Percentiles rank a stretch among this genome's conserved stretches.
Conservation (phyloP, 2,797 vertebrate species). For the Epinephelus awoara region DNA sequence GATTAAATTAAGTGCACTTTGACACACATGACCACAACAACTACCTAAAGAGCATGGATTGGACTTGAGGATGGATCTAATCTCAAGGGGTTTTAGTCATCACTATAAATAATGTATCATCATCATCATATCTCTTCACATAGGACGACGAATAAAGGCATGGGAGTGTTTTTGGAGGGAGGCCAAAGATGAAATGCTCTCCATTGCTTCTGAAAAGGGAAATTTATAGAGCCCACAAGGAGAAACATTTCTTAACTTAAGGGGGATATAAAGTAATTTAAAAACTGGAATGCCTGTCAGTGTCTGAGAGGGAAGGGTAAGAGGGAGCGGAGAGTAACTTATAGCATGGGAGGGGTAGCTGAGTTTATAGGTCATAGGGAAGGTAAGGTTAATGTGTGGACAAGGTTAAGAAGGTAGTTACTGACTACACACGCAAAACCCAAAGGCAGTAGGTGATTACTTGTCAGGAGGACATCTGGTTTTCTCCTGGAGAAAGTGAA, state of each 20-base stretch:
- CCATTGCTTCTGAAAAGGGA: constrained; percentile 46
- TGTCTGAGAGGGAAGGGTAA: constrained; percentile 7
- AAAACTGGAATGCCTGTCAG: constrained; percentile 42
- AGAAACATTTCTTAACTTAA: constrained; percentile 62
- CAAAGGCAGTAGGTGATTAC: constrained; percentile 33
- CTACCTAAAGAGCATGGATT: constrained; percentile 14
- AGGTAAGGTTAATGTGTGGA: constrained; percentile 33
- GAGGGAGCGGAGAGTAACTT: constrained; percentile 11
- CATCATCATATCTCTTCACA: constrained; percentile 41
- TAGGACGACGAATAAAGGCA: constrained; percentile 39
- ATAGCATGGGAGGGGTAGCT: constrained; percentile 41
- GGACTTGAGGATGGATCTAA: constrained; percentile 18
- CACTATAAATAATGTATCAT: constrained; percentile 34
- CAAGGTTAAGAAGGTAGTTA: constrained; percentile 14
- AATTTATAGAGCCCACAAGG: constrained; percentile 54
- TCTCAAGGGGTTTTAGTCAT: constrained; percentile 49
- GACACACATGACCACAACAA: constrained; percentile 8
- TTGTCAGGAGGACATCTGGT: constrained; percentile 62
- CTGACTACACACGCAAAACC: constrained; percentile 23
- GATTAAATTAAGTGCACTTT: constrained; percentile 4
- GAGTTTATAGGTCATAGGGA: constrained; percentile 29
- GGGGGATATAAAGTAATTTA: constrained; percentile 50
- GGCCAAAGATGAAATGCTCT: constrained; percentile 47
- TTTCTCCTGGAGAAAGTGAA: constrained; percentile 53
- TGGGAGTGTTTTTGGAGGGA: constrained; percentile 44